phyloP scores from a whole-genome alignment of 2,888 invertebrate species.

The Oscheius sp. region DNA sequence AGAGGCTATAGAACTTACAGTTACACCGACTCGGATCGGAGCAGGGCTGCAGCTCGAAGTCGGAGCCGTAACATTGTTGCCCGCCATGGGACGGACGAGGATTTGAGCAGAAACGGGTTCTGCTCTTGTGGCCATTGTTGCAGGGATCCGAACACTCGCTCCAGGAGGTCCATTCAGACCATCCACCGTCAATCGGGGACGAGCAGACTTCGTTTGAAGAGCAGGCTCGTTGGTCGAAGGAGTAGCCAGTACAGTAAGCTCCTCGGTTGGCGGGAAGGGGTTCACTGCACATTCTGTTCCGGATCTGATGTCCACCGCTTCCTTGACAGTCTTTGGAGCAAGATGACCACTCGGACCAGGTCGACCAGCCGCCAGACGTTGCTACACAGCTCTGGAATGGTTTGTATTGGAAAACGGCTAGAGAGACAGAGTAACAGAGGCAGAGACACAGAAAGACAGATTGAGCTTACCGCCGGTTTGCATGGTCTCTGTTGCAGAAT shows the following conservation, averaged over 20 bases:
- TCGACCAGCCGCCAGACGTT: conserved; percentile 67
- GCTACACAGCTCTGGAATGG: conserved; percentile 45
- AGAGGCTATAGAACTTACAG: conserved; percentile 24
- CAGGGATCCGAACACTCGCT: conserved; percentile 69
- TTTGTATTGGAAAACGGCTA: not conserved
- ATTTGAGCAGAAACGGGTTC: conserved; percentile 70
- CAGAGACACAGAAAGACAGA: not conserved
- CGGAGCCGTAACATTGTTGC: conserved; percentile 66
- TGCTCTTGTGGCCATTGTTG: conserved; percentile 66
- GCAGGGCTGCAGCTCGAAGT: conserved; percentile 71
- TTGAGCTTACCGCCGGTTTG: conserved; percentile 46
- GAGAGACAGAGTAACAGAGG: not conserved
- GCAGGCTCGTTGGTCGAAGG: conserved; percentile 72
- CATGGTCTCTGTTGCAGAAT: conserved; percentile 68
- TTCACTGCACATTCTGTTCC: conserved; percentile 72
- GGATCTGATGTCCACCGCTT: conserved; percentile 67
- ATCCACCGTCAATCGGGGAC: conserved; percentile 64
- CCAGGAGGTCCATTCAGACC: conserved; percentile 71
- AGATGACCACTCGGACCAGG: conserved; percentile 68
- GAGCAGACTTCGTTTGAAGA: conserved; percentile 45
- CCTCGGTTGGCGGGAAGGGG: conserved; percentile 72
- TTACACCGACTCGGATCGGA: conserved; percentile 57
- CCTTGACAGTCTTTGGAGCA: conserved; percentile 70
- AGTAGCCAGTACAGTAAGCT: conserved; percentile 72
- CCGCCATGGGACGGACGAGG: conserved; percentile 71